Evolutionary conservation across 2,797 vertebrate species (phyloP).

Genomic region (Champsocephalus gunnari): DNA sequence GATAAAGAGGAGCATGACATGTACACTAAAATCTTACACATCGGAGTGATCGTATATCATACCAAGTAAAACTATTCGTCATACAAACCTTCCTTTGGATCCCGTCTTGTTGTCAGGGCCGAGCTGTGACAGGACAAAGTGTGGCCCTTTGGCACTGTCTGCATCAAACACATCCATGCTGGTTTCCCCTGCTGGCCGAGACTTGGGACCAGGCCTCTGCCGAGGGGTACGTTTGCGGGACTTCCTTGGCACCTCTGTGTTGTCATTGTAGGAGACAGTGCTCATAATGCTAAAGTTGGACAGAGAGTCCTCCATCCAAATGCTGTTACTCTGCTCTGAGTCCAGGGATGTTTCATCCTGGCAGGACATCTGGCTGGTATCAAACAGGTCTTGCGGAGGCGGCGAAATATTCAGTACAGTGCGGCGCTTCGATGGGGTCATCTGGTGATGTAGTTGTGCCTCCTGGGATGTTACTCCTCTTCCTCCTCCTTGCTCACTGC

Average conservation of each 20-base stretch:
- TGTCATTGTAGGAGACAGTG: conserved; percentile 97
- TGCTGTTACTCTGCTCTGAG: conserved; percentile 98
- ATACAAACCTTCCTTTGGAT: conserved; percentile 90
- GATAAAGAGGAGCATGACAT: neutral
- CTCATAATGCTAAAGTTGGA: conserved; percentile 99
- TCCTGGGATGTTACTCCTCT: conserved; percentile 76
- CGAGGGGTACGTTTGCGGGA: conserved; percentile 97
- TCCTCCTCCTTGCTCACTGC: conserved; percentile 65
- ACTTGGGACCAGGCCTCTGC: conserved; percentile 96
- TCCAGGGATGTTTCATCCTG: conserved; percentile 92
- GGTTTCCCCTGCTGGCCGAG: conserved; percentile 86
- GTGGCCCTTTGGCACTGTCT: conserved; percentile 98
- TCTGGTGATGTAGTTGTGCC: conserved; percentile 87
- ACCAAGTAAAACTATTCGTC: neutral
- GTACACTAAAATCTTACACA: neutral
- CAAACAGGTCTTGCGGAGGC: conserved; percentile 97
- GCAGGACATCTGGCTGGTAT: conserved; percentile 97
- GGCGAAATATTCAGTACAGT: conserved; percentile 98
- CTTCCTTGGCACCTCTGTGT: conserved; percentile 98
- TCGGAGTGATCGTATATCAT: conserved; percentile 1
- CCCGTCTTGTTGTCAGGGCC: conserved; percentile 94
- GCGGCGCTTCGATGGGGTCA: conserved; percentile 94
- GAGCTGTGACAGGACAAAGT: conserved; percentile 99
- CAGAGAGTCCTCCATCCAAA: conserved; percentile 98
- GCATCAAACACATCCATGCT: conserved; percentile 99